Conservation (phyloP, 2,888 invertebrate species). For the Cabera pusaria region DNA sequence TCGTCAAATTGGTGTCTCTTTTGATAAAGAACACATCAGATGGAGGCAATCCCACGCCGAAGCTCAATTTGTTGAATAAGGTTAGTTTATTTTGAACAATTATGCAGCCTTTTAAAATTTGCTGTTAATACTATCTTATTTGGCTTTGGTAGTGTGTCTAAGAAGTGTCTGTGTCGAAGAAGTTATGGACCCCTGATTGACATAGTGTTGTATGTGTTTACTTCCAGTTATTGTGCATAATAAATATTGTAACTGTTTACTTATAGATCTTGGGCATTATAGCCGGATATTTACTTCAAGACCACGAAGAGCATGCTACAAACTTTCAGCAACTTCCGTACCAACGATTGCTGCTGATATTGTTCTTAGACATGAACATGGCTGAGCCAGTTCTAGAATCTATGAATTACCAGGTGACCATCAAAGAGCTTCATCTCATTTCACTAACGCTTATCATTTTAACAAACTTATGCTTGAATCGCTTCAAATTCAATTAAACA, state of each 20-base stretch:
- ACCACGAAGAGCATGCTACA: conserved; percentile 94
- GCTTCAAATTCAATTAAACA: too few species aligned
- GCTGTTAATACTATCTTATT: too few species aligned
- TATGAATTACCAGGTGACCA: conserved; percentile 94
- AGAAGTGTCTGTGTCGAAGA: too few species aligned
- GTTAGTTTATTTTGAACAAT: too few species aligned
- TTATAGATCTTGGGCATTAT: conserved; percentile 92
- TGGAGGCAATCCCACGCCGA: conserved; percentile 95
- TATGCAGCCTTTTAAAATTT: too few species aligned
- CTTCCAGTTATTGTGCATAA: too few species aligned
- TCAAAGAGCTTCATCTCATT: too few species aligned
- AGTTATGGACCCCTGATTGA: too few species aligned
- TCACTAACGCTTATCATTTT: too few species aligned
- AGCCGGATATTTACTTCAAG: conserved; percentile 96
- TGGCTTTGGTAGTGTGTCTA: too few species aligned
- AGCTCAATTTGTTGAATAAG: conserved; percentile 98
- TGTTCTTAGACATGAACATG: conserved; percentile 97
- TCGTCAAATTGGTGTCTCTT: conserved; percentile 95
- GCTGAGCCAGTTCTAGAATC: conserved; percentile 97
- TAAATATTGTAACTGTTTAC: background rate
- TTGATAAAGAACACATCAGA: conserved; percentile 98
- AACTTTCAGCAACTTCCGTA: conserved; percentile 99
- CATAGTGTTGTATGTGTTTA: too few species aligned
- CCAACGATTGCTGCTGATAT: conserved; percentile 97
- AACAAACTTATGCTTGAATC: too few species aligned